Evolutionary conservation across 2,113 vertebrate species (phyloP).

Genomic region (Heliornis fulica): DNA sequence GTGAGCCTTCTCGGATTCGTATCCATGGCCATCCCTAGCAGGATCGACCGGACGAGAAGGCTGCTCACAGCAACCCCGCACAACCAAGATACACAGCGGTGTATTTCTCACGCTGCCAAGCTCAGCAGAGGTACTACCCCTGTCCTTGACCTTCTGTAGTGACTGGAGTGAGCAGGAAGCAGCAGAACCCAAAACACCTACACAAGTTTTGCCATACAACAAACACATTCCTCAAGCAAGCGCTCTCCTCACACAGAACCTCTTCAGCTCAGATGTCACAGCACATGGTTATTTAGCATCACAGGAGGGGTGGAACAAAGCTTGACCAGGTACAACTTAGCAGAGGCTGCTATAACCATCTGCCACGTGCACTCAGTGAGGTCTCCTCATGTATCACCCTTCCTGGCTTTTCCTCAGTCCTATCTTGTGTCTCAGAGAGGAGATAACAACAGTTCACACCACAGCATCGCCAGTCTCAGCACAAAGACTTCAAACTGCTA

Average conservation of each 20-base stretch:
- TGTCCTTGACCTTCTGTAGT: not conserved
- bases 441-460: not conserved
- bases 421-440: rapidly evolving
- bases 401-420: not conserved
- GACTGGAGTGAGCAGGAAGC: too few species aligned
- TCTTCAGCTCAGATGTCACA: rapidly evolving
- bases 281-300: too few species aligned
- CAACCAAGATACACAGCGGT: rapidly evolving
- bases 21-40: not conserved
- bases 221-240: not conserved
- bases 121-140: not conserved
- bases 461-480: not conserved
- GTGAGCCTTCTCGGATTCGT: not conserved
- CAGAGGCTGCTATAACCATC: not conserved
- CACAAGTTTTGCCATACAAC: rapidly evolving
- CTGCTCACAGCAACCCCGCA: not conserved
- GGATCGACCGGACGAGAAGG: not conserved
- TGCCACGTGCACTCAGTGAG: rapidly evolving
- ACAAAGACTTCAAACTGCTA: not conserved
- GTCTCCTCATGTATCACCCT: rapidly evolving
- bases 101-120: not conserved
- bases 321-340: not conserved
- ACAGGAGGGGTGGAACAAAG: not conserved
- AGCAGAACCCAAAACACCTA: not conserved
- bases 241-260: not conserved